Evolutionary conservation across 2,113 vertebrate species (phyloP).

Genomic region (Melanostigma gelatinosum): DNA sequence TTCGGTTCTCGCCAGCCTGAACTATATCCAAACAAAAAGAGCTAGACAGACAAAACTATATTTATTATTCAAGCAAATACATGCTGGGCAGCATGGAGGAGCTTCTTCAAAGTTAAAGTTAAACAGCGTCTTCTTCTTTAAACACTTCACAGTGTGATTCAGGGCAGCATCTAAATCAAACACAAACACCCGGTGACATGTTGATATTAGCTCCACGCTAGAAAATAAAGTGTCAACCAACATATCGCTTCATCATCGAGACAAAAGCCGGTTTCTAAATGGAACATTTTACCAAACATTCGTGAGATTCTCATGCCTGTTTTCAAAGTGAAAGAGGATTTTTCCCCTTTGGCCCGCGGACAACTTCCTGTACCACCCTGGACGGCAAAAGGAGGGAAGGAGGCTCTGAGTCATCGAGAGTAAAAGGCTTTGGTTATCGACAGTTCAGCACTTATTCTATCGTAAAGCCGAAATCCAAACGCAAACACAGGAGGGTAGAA

Average conservation of each 20-base stretch:
- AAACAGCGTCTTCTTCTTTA: conserved; percentile 10
- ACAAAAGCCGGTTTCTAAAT: background rate
- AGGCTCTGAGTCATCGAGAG: conserved; percentile 58
- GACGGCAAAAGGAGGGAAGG: conserved; percentile 42
- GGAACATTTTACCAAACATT: background rate
- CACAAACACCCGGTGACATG: conserved; percentile 9
- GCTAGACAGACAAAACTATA: background rate
- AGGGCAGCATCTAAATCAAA: conserved; percentile 16
- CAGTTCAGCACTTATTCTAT: conserved; percentile 21
- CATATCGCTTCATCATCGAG: background rate
- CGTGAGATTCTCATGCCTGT: conserved; percentile 4
- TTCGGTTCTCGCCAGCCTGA: background rate
- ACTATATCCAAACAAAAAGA: background rate
- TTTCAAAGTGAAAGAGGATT: conserved; percentile 33
- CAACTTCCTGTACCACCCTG: conserved; percentile 68
- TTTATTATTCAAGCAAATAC: conserved; percentile 1
- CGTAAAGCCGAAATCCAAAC: conserved; percentile 8
- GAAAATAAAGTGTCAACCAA: conserved; percentile 3
- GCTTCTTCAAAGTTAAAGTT: conserved; percentile 6
- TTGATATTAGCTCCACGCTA: background rate
- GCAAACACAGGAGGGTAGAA: conserved; percentile 17
- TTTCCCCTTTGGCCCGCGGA: conserved; percentile 7
- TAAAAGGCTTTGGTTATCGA: conserved; percentile 19
- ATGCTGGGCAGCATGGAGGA: background rate
- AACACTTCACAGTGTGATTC: conserved; percentile 9